Base-by-base conservation (phyloP, 2,888 invertebrate species). In the Sarcophaga carnaria region DNA sequence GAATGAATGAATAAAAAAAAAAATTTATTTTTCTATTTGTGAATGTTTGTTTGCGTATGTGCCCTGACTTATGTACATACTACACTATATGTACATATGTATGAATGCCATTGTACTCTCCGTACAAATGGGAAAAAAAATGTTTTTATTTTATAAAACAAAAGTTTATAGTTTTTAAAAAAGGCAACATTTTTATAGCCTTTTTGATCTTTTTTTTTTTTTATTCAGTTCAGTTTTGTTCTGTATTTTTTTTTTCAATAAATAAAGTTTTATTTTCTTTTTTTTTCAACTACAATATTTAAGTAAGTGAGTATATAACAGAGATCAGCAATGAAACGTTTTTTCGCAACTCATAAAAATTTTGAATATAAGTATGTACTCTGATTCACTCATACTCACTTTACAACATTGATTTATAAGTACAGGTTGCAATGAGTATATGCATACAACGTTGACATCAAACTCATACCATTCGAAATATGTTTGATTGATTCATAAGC, bases 131-230 rank as follows among this genome's bases (percentile, higher is more conserved):
- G 17, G 5, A 0, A n/a, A 54, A 54, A 54, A 54, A 54, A 54
- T 54, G 37, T 37, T 37, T 37, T 37, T 10, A 10, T 37, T 37
- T 6, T 37, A 47, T 47, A 22, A 49, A 69, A 69, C 25, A 70
- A 70, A 54, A 70, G 70, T 70, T 70, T 54, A 54, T 70, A 70
- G 49, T 49, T 54, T 37, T 64, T 37, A 67, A 59, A 49, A 49
- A 54, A 14, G 54, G 54, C 14, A 59, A 67, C 69, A 78, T 47
- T 59, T 70, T 54, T 54, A 17, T 54, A 54, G 20, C 11, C 22
- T 49, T 81, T 37, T 70, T 81, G 62, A 54, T 83, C 59, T n/a
- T n/a, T 64, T 25, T 62, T 72, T n/a, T n/a, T 8, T 3, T 69
- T 37, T 37, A 37, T 37, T 37, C n/a, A 14, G 6, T 10, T 37